Evolutionary conservation across 1,140 invertebrate species (phyloP), one percentile per base, ranked within the genome.

Genomic region (Drosophila sturtevanti): DNA sequence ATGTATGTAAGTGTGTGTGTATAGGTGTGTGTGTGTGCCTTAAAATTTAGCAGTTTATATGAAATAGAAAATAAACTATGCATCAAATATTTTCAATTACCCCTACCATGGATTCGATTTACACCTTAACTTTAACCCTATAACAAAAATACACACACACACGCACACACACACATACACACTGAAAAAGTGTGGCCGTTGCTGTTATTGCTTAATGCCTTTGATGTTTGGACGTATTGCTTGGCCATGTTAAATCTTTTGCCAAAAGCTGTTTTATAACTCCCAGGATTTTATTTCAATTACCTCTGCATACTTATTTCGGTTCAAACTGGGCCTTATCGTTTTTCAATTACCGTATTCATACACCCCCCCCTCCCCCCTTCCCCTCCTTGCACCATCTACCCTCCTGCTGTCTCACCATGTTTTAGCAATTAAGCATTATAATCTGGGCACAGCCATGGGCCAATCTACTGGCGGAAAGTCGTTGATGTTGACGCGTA

Each of bases 341-440:
- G 82, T 74, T 81, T 78, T 85, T 87, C 81, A 87, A 85, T 85
- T 85, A 85, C 82, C 71, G 66, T 21, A 24, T 27, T 7, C n/a
- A n/a, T n/a, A 12, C 21, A 68, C 7, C 38, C 41, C 2, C 12
- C 22, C 14, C 7, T 4, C 7, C 21, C 11, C 14, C 10, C 35
- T 51, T 7, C 1, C 16, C 55, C n/a, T n/a, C n/a, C n/a, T n/a
- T n/a, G n/a, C n/a, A n/a, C n/a, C 10, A 6, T 2, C 9, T 12
- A 14, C 6, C 10, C 18, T 51, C 37, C 12, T 27, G 56, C 44
- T 38, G 31, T 41, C 61, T 52, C 31, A 4, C 38, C 0, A 31
- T 44, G 10, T 21, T 63, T 37, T 31, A 27, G 63, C 78, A 87
- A 81, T 85, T 85, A 85, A 85, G 74, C 63, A 56, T 22, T 48